A percentile compares a stretch with the other conserved stretches of the same genome.
These are phyloP conservation scores for Acropternis orthonyx DNA, from an alignment of 2,797 vertebrate species.

Conservation along the genomic window DNA sequence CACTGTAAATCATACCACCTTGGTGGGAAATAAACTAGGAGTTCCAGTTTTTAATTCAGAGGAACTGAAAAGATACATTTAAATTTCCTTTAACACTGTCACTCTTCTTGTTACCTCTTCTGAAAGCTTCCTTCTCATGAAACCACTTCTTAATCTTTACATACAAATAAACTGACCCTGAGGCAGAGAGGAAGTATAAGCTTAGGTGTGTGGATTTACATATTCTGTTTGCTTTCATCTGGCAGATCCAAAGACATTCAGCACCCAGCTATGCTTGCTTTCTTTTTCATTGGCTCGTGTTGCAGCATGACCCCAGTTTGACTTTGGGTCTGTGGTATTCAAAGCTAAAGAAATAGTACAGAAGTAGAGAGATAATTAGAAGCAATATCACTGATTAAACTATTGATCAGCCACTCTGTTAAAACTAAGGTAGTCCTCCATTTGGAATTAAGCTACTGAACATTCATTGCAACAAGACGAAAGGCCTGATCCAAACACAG, in stretches of 20 bases:
- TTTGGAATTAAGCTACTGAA: neutral
- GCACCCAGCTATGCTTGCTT: neutral
- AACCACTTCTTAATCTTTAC: neutral
- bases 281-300: neutral
- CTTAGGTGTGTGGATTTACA: neutral
- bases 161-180: neutral
- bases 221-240: neutral
- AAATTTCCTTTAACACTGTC: neutral
- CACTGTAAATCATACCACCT: neutral
- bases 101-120: neutral
- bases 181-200: neutral
- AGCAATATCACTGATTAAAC: conserved; percentile 38
- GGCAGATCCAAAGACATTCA: neutral
- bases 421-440: neutral
- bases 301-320: neutral
- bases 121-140: neutral
- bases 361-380: conserved; percentile 24
- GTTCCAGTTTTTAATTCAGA: neutral
- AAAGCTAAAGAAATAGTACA: neutral
- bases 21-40: neutral
- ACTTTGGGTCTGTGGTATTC: neutral
- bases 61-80: neutral
- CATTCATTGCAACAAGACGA: neutral
- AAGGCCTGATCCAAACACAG: neutral
- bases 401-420: conserved; percentile 39